Base-by-base conservation (phyloP, 2,797 vertebrate genomes). In the Anas bahamensis region DNA sequence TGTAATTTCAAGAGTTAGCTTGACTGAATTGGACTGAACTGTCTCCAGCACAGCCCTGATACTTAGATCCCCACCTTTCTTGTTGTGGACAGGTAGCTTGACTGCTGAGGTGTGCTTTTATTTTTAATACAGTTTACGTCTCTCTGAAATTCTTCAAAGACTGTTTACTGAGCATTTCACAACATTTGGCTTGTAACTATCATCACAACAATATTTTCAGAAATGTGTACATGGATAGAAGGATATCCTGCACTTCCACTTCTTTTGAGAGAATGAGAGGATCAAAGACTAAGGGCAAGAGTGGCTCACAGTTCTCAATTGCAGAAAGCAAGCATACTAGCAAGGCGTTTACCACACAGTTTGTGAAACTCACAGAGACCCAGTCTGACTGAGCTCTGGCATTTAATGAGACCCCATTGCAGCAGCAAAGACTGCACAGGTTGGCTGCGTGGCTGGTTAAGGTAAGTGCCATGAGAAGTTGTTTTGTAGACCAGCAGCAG, bases 121-220 rank as follows among this genome's bases (percentile, higher is more conserved):
- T 57, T 90, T 89, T 86, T 75, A 65, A 86, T 33, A 17, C 9
- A 16, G 23, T 70, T 83, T 82, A 85, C 59, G 42, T 26, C 16
- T 83, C 73, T 81, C 53, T 81, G 60, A 93, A 93, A 88, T 78
- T 86, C 59, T 75, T 90, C 80, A 63, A 50, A 66, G 71, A 44
- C 29, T 29, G 21, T 77, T 92, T 81, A 70, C 69, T 74, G 10
- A 61, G 59, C 66, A 48, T 88, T 93, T 78, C 63, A 75, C 37
- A 6, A 31, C 52, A 42, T 52, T 56, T 33, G 65, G 6, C 35
- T 75, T 35, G 17, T 61, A 60, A 50, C 31, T 83, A 8, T 41
- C 50, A 69, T 55, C 66, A 17, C 3, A 78, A 66, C 70, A 69
- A 3, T 46, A 24, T 74, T 83, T 88, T 55, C 80, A 46, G 77